phyloP scores from a whole-genome alignment of 2,113 vertebrate genomes.

The Puffinus mauretanicus region DNA sequence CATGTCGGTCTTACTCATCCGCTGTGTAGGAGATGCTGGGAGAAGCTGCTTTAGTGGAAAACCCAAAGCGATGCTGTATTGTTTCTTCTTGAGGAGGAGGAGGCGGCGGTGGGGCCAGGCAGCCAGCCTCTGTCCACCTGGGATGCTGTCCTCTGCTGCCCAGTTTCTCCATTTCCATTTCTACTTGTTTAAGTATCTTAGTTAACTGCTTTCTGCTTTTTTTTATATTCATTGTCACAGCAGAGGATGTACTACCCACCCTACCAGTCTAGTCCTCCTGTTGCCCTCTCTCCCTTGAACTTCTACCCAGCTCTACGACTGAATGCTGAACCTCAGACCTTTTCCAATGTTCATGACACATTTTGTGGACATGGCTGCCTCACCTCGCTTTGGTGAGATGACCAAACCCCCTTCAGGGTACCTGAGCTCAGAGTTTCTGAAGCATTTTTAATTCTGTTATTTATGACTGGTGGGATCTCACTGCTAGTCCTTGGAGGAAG shows the following conservation, averaged over 20 bases:
- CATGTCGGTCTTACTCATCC: rapidly evolving
- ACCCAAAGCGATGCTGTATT: background rate
- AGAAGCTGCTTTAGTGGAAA: background rate
- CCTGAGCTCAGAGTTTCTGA: background rate
- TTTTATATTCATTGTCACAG: background rate
- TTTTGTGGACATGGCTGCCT: background rate
- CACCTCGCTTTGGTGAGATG: background rate
- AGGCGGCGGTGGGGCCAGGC: background rate
- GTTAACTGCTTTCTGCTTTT: background rate
- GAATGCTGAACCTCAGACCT: background rate
- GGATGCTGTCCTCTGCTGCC: background rate
- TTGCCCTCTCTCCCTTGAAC: background rate
- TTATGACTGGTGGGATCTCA: background rate
- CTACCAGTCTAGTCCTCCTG: background rate
- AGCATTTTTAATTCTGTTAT: background rate
- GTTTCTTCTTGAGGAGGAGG: background rate
- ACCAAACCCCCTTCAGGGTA: background rate
- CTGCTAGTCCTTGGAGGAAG: background rate
- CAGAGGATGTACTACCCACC: background rate
- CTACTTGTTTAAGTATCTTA: background rate
- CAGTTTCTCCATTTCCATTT: background rate
- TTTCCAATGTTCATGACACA: background rate
- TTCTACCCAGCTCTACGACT: background rate
- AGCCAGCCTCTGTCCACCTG: background rate
- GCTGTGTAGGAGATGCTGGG: background rate